A percentile compares a stretch with the other conserved stretches of the same genome.
Evolutionary conservation across 2,113 vertebrate genomes (phyloP).

Genomic region (Dolichallabes microphthalmus): DNA sequence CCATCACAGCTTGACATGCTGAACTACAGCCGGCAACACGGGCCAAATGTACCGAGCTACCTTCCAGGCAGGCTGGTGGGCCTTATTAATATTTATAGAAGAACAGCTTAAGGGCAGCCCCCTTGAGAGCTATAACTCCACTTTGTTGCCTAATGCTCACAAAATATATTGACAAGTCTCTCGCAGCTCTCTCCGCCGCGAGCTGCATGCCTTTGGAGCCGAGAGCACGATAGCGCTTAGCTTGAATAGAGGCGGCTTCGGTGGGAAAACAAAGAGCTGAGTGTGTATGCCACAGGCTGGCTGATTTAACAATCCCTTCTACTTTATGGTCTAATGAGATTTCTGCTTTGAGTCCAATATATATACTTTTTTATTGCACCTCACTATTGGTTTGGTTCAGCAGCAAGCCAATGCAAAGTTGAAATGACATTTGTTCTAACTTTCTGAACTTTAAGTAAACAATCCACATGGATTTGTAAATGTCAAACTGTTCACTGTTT

Average conservation of each 20-base stretch:
- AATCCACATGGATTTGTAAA: conserved; percentile 32
- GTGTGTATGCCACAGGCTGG: conserved; percentile 31
- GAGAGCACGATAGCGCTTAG: conserved; percentile 33
- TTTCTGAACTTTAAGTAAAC: conserved; percentile 18
- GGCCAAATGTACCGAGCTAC: conserved; percentile 69
- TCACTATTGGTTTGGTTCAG: background rate
- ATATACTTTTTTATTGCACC: background rate
- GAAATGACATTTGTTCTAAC: conserved; percentile 36
- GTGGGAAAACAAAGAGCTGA: conserved; percentile 50
- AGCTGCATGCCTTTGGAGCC: conserved; percentile 42
- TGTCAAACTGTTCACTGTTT: conserved; percentile 15
- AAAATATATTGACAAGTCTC: conserved; percentile 73
- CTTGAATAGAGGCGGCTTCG: conserved; percentile 53
- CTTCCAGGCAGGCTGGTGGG: conserved; percentile 68
- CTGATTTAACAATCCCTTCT: conserved; percentile 29
- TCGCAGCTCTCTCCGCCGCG: conserved; percentile 51
- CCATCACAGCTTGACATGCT: conserved; percentile 65
- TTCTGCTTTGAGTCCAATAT: conserved; percentile 23
- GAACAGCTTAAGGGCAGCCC: conserved; percentile 74
- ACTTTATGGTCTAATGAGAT: conserved; percentile 37
- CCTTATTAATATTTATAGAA: conserved; percentile 77
- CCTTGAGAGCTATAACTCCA: conserved; percentile 68
- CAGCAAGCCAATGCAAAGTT: conserved; percentile 1
- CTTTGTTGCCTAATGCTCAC: conserved; percentile 65
- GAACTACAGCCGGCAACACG: conserved; percentile 66